phyloP scores from a whole-genome alignment of 2,888 invertebrate species.

The Adelphocoris suturalis region DNA sequence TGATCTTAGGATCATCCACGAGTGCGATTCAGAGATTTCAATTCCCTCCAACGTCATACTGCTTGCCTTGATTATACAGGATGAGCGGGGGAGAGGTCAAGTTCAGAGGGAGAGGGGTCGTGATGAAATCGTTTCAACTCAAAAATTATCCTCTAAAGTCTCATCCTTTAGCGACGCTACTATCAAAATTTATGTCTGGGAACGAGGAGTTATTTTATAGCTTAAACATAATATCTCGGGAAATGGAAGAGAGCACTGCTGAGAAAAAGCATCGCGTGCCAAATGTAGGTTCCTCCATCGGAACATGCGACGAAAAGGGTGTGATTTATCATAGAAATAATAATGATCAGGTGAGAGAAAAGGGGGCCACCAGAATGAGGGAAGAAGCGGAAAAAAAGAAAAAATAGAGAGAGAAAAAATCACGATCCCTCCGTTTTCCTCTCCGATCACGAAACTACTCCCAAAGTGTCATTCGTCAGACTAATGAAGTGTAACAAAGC shows the following conservation, averaged over 20 bases:
- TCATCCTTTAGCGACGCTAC: too few species aligned
- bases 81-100: too few species aligned
- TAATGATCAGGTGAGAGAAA: constrained; percentile 53
- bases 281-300: constrained; percentile 1
- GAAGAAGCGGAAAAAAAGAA: constrained; percentile 14
- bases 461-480: constrained; percentile 62
- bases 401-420: constrained; percentile 11
- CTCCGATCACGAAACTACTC: constrained; percentile 57
- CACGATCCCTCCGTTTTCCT: background rate
- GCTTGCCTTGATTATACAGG: too few species aligned
- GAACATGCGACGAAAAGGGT: constrained; percentile 43
- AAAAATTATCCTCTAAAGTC: too few species aligned
- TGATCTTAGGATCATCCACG: too few species aligned
- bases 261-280: constrained; percentile 54
- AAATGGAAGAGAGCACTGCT: background rate
- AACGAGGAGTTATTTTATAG: constrained; percentile 49
- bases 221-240: constrained; percentile 23
- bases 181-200: background rate
- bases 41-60: too few species aligned
- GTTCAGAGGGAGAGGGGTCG: too few species aligned
- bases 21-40: too few species aligned
- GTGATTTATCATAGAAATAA: constrained; percentile 65
- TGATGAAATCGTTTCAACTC: too few species aligned
- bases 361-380: background rate
- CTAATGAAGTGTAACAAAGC: constrained; percentile 60